These are phyloP conservation scores for Nilaparvata lugens DNA, from an alignment of 1,140 invertebrate genomes.

Conservation along the genomic window DNA sequence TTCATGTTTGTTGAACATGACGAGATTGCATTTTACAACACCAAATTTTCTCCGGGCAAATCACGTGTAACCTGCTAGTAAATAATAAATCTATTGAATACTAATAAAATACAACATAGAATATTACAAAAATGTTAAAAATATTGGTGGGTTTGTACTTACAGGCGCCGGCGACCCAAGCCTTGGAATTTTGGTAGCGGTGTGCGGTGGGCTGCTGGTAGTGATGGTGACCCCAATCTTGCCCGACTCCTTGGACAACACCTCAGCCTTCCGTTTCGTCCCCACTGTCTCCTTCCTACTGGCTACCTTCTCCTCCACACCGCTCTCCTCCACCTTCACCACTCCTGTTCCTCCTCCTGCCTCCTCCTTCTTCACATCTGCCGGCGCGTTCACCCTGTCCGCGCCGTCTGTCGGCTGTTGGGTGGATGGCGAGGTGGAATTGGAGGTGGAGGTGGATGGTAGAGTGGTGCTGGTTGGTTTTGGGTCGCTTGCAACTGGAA, in stretches of 20 bases:
- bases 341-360: slow-evolving; percentile 41
- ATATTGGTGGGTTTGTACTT: too few species aligned
- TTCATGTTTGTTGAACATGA: too few species aligned
- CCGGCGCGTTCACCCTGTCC: neutral
- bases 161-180: slow-evolving; percentile 26
- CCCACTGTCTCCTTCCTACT: slow-evolving; percentile 40
- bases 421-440: too few species aligned
- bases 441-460: too few species aligned
- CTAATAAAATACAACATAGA: too few species aligned
- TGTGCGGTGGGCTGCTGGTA: slow-evolving; percentile 56
- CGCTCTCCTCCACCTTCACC: slow-evolving; percentile 31
- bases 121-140: too few species aligned
- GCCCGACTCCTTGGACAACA: slow-evolving; percentile 68
- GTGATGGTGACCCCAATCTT: slow-evolving; percentile 84
- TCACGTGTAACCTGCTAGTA: too few species aligned
- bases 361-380: slow-evolving; percentile 28
- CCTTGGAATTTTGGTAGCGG: slow-evolving; percentile 40
- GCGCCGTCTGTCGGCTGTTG: slow-evolving; percentile 1
- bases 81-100: too few species aligned
- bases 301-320: slow-evolving; percentile 39
- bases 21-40: too few species aligned
- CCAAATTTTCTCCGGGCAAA: too few species aligned
- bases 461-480: too few species aligned
- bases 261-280: slow-evolving; percentile 74
- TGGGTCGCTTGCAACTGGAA: too few species aligned